Percentiles rank a stretch among this genome's conserved stretches.
Evolutionary conservation across 2,888 invertebrate genomes (phyloP).

Genomic region (Reticulitermes lucifugus): DNA sequence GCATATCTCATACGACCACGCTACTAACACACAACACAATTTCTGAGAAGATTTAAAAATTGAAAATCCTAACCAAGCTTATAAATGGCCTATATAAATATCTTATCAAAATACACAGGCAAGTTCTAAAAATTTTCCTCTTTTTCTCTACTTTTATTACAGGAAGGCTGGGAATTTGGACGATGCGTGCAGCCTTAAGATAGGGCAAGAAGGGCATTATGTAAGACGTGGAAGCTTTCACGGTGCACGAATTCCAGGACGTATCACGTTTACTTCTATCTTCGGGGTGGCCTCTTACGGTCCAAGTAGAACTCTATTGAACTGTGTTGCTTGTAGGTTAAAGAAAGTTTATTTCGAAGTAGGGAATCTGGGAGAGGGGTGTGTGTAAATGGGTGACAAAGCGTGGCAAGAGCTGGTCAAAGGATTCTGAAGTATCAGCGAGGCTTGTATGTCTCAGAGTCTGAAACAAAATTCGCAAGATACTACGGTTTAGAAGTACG

Average conservation of each 20-base stretch:
- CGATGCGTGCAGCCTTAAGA: background rate
- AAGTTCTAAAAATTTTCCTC: background rate
- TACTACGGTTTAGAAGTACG: background rate
- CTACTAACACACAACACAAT: too few relatives aligned
- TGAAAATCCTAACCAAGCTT: too few relatives aligned
- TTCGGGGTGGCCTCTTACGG: background rate
- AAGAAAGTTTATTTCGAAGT: background rate
- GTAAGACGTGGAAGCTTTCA: too few relatives aligned
- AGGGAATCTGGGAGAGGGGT: background rate
- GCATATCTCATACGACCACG: too few relatives aligned
- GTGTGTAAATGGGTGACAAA: background rate
- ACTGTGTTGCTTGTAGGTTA: background rate
- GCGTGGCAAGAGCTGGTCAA: too few relatives aligned
- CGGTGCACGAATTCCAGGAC: background rate
- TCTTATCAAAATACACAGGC: background rate
- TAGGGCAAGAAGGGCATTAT: background rate
- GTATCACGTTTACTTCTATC: slow-evolving; percentile 3
- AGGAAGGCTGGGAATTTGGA: background rate
- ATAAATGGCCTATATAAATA: background rate
- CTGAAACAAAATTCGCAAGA: too few relatives aligned
- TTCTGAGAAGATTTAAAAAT: too few relatives aligned
- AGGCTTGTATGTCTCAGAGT: too few relatives aligned
- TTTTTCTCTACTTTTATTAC: background rate
- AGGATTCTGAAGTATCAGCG: too few relatives aligned
- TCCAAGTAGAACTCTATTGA: background rate